These are phyloP conservation scores for Piaya cayana DNA, from an alignment of 2,113 vertebrate genomes.

Conservation along the genomic window DNA sequence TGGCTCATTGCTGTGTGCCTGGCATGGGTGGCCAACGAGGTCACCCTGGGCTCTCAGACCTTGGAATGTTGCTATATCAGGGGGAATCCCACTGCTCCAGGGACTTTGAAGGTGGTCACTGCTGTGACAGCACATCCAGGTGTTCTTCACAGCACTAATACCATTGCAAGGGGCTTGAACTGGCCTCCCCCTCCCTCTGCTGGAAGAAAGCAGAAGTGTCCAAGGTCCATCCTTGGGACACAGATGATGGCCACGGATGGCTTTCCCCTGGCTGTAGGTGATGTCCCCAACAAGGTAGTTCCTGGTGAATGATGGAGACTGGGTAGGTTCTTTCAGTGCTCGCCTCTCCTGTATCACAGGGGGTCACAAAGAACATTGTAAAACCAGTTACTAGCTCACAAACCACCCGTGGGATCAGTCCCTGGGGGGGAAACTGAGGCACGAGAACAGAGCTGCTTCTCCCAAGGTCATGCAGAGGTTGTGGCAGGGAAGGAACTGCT, in stretches of 20 bases:
- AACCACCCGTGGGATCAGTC: too few species aligned
- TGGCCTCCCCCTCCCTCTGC: constrained; percentile 19
- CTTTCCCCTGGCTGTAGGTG: background rate
- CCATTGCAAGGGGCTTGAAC: rapidly evolving
- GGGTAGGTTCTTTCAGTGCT: background rate
- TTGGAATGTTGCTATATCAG: background rate
- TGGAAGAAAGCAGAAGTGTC: background rate
- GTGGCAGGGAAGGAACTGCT: background rate
- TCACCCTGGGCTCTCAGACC: background rate
- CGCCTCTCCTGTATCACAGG: rapidly evolving
- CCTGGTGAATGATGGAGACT: background rate
- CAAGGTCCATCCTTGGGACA: background rate
- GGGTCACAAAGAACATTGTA: background rate
- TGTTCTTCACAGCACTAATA: background rate
- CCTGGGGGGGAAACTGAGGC: background rate
- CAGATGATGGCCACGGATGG: background rate
- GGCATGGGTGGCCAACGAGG: background rate
- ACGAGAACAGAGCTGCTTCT: background rate
- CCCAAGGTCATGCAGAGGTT: background rate
- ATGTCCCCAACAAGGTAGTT: background rate
- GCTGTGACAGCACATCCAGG: background rate
- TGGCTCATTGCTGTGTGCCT: background rate
- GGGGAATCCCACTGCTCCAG: background rate
- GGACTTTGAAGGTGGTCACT: background rate
- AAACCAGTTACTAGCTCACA: background rate